Evolutionary conservation across 2,888 invertebrate genomes (phyloP).

Genomic region (Drosophila sordidula): DNA sequence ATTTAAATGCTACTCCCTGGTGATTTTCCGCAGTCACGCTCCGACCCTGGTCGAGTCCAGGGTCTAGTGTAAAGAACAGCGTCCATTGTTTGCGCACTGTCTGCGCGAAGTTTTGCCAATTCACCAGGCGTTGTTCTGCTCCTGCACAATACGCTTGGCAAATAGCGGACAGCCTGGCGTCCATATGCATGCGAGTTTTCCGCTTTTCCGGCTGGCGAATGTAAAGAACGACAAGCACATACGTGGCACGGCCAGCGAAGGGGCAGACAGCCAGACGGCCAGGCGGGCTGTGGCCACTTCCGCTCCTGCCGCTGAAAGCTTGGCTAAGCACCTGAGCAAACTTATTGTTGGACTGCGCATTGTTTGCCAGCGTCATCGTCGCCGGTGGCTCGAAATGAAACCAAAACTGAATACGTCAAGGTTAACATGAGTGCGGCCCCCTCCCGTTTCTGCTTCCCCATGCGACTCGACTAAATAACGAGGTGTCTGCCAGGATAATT

Average conservation of each 20-base stretch:
- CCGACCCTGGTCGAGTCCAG: conserved; percentile 10
- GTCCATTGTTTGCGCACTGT: conserved; percentile 76
- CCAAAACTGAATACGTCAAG: conserved; percentile 77
- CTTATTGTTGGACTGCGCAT: conserved; percentile 83
- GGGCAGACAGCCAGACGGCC: conserved; percentile 5
- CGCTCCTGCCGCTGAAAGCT: conserved; percentile 71
- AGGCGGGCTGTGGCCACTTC: conserved; percentile 34
- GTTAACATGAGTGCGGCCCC: conserved; percentile 66
- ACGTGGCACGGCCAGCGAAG: background rate
- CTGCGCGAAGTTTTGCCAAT: conserved; percentile 74
- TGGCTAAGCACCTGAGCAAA: conserved; percentile 84
- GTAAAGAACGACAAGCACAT: conserved; percentile 37
- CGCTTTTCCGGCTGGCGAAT: conserved; percentile 67
- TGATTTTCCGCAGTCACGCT: background rate
- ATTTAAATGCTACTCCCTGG: background rate
- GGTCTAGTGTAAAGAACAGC: conserved; percentile 13
- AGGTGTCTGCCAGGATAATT: conserved; percentile 85
- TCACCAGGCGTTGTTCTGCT: conserved; percentile 60
- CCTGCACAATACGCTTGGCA: conserved; percentile 73
- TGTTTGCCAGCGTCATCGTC: conserved; percentile 59
- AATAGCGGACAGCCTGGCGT: conserved; percentile 62
- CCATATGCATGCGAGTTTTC: conserved; percentile 76
- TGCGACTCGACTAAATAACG: conserved; percentile 77
- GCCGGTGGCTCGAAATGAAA: conserved; percentile 53
- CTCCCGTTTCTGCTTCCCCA: background rate